Percentiles rank a stretch among this genome's conserved stretches.
These are phyloP conservation scores for Penaeus vannamei DNA, from an alignment of 1,140 invertebrate genomes.

Conservation along the genomic window DNA sequence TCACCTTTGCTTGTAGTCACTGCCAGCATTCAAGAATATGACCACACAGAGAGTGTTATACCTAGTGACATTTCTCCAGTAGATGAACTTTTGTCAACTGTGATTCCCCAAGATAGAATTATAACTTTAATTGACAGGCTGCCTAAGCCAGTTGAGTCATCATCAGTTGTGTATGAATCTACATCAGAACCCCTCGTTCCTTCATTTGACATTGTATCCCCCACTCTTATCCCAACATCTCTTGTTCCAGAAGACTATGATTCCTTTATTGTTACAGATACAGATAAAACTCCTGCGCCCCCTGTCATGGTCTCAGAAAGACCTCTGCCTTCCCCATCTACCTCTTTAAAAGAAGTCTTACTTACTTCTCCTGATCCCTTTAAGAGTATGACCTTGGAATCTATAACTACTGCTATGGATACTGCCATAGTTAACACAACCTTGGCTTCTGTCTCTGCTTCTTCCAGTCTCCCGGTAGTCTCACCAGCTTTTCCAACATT, in stretches of 20 bases:
- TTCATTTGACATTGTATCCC: no score
- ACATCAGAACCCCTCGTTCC: no score
- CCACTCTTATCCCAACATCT: slow-evolving; percentile 18
- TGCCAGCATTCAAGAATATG: slow-evolving; percentile 26
- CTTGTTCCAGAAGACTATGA: not conserved
- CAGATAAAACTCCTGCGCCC: slow-evolving; percentile 32
- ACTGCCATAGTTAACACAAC: not conserved
- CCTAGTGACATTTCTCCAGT: slow-evolving; percentile 24
- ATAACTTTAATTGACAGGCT: slow-evolving; percentile 5
- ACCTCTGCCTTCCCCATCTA: slow-evolving; percentile 26
- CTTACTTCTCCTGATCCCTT: slow-evolving; percentile 16
- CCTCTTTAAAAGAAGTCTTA: slow-evolving; percentile 34
- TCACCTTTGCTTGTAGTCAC: slow-evolving; percentile 5
- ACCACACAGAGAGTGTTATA: slow-evolving; percentile 29
- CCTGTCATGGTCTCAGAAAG: slow-evolving; percentile 40
- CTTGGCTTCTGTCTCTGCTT: slow-evolving; percentile 20
- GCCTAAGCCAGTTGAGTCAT: no score
- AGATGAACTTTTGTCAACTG: slow-evolving; percentile 39
- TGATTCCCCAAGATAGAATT: slow-evolving; percentile 31
- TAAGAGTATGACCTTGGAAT: no score
- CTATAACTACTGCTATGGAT: not conserved
- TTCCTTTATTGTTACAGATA: slow-evolving; percentile 8
- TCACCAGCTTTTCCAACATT: not conserved
- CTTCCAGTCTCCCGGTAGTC: not conserved
- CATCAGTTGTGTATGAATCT: no score